These are phyloP conservation scores for Tachina lurida DNA, from an alignment of 2,888 invertebrate genomes.

Conservation along the genomic window DNA sequence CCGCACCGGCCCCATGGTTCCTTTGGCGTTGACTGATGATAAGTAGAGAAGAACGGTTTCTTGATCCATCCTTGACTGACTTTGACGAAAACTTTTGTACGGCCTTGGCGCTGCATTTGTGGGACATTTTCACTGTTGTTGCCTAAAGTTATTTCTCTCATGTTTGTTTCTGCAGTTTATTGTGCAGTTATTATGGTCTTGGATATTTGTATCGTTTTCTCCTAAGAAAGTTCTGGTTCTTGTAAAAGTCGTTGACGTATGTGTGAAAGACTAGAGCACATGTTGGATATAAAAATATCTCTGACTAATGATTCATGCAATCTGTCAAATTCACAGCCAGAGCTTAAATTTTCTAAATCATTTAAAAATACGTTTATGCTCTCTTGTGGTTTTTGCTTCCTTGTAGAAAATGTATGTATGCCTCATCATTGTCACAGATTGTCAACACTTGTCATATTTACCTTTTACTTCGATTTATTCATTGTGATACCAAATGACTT, in stretches of 20 bases:
- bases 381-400: too few relatives aligned
- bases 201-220: slow-evolving; percentile 46
- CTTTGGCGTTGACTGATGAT: slow-evolving; percentile 2
- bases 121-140: too few relatives aligned
- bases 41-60: slow-evolving; percentile 1
- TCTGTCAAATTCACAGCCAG: too few relatives aligned
- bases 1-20: neutral
- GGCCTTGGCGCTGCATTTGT: neutral
- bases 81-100: neutral
- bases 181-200: slow-evolving; percentile 41
- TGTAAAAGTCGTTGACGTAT: slow-evolving; percentile 51
- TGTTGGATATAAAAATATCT: slow-evolving; percentile 51
- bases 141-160: neutral
- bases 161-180: slow-evolving; percentile 43
- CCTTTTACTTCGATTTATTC: slow-evolving; percentile 9
- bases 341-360: too few relatives aligned
- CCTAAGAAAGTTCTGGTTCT: slow-evolving; percentile 38
- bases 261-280: slow-evolving; percentile 41
- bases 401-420: slow-evolving; percentile 35
- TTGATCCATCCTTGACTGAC: neutral
- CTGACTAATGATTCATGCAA: slow-evolving; percentile 39
- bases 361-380: too few relatives aligned
- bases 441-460: slow-evolving; percentile 47
- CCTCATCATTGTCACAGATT: slow-evolving; percentile 46
- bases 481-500: neutral